phyloP scores from a whole-genome alignment of 2,113 vertebrate species.

The human region DNA sequence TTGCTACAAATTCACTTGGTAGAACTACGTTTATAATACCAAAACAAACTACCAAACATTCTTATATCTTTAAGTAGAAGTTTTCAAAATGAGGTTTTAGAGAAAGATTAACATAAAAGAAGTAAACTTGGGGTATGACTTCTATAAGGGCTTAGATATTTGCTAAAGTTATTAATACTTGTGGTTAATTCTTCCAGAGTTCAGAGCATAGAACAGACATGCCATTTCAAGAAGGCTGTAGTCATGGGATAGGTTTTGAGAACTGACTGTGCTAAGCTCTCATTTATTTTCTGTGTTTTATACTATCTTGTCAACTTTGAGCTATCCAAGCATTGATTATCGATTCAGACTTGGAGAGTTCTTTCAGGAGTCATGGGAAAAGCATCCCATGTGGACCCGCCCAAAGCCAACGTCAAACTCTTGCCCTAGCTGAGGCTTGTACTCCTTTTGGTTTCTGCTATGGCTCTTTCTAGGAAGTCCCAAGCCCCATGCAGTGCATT shows the following conservation, averaged over 20 bases:
- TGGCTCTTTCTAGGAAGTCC: constrained; percentile 44
- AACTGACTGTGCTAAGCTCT: not conserved
- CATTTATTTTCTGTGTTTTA: not conserved
- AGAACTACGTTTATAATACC: not conserved
- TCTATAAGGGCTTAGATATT: not conserved
- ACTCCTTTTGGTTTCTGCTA: not conserved
- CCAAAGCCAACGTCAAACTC: not conserved
- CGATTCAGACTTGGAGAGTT: not conserved
- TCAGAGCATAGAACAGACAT: not conserved
- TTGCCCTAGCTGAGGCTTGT: not conserved
- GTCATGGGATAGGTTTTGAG: not conserved
- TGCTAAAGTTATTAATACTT: constrained; percentile 15
- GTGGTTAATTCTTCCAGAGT: not conserved
- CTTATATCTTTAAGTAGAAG: not conserved
- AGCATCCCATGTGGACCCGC: not conserved
- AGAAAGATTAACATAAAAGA: constrained; percentile 30
- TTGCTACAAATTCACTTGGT: not conserved
- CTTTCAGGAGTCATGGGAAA: constrained; percentile 13
- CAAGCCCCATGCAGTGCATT: not conserved
- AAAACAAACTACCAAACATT: not conserved
- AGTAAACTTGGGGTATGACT: not conserved
- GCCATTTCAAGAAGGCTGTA: not conserved
- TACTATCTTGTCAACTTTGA: not conserved
- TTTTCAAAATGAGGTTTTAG: constrained; percentile 36
- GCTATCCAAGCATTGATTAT: not conserved